These are phyloP conservation scores for Melieria omissa DNA, from an alignment of 2,888 invertebrate species.

Conservation along the genomic window DNA sequence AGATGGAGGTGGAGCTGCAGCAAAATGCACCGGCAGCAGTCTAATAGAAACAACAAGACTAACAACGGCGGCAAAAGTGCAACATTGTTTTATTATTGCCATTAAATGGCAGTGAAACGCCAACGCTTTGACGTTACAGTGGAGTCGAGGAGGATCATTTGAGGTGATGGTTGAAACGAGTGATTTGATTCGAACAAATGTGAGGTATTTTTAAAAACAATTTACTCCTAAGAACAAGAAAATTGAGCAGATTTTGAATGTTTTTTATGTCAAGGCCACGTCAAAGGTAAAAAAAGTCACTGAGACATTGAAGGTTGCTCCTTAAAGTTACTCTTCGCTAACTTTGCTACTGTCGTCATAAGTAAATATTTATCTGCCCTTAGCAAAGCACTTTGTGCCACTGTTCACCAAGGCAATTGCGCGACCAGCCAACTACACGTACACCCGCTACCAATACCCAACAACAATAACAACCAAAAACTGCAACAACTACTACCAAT, in stretches of 20 bases:
- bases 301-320: no score
- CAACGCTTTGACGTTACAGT: background rate
- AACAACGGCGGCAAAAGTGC: background rate
- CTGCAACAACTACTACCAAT: background rate
- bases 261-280: no score
- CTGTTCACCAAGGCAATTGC: background rate
- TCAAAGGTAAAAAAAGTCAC: no score
- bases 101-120: conserved; percentile 1
- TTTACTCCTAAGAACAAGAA: no score
- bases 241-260: no score
- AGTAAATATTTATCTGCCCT: background rate
- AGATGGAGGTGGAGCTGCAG: no score
- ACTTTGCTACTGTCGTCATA: no score
- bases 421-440: background rate
- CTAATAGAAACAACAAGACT: conserved; percentile 6
- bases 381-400: background rate
- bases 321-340: no score
- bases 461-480: background rate
- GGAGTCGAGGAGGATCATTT: background rate
- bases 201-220: no score
- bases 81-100: conserved; percentile 1
- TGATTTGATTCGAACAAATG: no score
- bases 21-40: background rate
- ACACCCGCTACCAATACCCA: background rate
- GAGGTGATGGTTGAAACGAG: no score